Percentiles rank a stretch among this genome's conserved stretches.
Evolutionary conservation across 1,140 invertebrate species (phyloP).

Genomic region (Zaprionus capensis): DNA sequence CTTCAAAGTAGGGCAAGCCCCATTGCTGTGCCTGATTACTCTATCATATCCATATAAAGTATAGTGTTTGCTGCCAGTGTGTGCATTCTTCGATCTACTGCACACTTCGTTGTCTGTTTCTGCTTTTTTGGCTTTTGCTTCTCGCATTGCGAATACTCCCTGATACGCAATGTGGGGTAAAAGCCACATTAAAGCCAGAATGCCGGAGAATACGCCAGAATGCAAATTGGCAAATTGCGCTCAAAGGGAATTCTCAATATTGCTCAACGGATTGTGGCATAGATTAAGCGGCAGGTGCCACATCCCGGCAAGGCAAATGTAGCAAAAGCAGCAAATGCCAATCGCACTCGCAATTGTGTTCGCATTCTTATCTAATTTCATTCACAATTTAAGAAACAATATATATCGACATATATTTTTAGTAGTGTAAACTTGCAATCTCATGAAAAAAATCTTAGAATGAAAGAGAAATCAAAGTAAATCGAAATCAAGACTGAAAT

Average conservation of each 20-base stretch:
- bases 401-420: background rate
- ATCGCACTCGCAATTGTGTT: background rate
- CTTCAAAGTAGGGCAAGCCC: too few species aligned
- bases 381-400: background rate
- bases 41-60: too few species aligned
- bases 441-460: too few species aligned
- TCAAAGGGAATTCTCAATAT: slow-evolving; percentile 26
- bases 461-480: background rate
- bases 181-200: slow-evolving; percentile 21
- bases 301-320: background rate
- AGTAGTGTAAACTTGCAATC: too few species aligned
- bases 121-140: background rate
- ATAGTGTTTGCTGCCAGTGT: background rate
- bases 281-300: slow-evolving; percentile 3
- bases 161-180: slow-evolving; percentile 1
- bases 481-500: background rate
- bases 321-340: background rate
- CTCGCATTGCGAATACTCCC: background rate
- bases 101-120: background rate
- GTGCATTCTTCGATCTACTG: background rate
- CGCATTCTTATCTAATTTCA: background rate
- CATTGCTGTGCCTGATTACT: too few species aligned
- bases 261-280: slow-evolving; percentile 1
- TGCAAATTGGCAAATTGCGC: slow-evolving; percentile 18
- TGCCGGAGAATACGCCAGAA: slow-evolving; percentile 12